A percentile compares a stretch with the other conserved stretches of the same genome.
phyloP scores from a whole-genome alignment of 2,797 vertebrate genomes.

The Onychomys leucogaster region DNA sequence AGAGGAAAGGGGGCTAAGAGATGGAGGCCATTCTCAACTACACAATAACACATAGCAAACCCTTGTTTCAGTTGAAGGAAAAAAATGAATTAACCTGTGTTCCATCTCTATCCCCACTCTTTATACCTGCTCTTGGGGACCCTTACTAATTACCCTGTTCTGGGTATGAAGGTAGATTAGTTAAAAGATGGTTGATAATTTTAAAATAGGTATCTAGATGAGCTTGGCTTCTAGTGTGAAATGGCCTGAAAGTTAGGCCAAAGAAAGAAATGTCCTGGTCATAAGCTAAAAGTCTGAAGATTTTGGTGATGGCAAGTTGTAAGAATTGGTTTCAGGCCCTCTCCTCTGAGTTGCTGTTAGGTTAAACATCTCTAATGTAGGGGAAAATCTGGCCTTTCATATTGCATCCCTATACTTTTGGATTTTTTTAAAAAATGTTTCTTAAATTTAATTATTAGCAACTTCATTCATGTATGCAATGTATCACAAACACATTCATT shows the following conservation, averaged over 20 bases:
- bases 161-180: not conserved
- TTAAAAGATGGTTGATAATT: slow-evolving; percentile 14
- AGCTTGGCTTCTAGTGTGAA: not conserved
- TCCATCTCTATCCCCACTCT: not conserved
- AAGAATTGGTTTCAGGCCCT: not conserved
- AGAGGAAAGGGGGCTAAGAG: not conserved
- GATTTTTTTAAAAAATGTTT: not conserved
- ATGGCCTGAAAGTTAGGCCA: not conserved
- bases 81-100: not conserved
- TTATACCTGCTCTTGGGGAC: not conserved
- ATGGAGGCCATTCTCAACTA: not conserved
- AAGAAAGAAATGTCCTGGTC: not conserved
- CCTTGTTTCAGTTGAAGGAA: not conserved
- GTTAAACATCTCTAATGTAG: not conserved
- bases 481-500: not conserved
- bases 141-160: not conserved
- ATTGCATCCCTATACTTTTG: not conserved
- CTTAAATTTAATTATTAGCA: not conserved
- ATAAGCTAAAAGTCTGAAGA: not conserved
- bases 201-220: not conserved
- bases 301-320: not conserved
- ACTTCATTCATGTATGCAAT: not conserved
- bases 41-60: not conserved
- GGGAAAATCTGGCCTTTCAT: not conserved
- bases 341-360: not conserved